Evolutionary conservation across 2,888 invertebrate genomes (phyloP).

Genomic region (Spodoptera littoralis): DNA sequence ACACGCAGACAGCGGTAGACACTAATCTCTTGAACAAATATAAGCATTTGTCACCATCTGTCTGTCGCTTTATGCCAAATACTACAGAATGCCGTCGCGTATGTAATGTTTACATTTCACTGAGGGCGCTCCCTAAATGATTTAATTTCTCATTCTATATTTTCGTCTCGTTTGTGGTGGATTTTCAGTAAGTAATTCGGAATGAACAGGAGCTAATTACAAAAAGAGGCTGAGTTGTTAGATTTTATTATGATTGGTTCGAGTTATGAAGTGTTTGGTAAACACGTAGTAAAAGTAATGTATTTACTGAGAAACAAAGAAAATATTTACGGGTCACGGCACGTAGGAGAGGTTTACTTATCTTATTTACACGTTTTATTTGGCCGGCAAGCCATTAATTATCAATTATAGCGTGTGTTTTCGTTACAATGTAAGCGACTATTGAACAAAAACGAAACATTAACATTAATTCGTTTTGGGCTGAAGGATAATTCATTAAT

Average conservation of each 20-base stretch:
- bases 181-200: constrained; percentile 4
- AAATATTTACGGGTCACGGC: constrained; percentile 6
- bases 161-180: constrained; percentile 23
- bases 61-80: constrained; percentile 47
- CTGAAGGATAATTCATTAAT: constrained; percentile 9
- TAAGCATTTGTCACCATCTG: constrained; percentile 71
- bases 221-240: background rate
- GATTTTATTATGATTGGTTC: constrained; percentile 18
- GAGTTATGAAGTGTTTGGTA: background rate
- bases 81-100: constrained; percentile 24
- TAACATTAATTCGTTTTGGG: constrained; percentile 17
- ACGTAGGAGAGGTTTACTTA: background rate
- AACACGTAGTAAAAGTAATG: constrained; percentile 1
- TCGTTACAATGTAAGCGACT: no score
- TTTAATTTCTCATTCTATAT: constrained; percentile 59
- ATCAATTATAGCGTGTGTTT: no score
- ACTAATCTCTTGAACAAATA: constrained; percentile 79
- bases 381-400: no score
- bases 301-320: constrained; percentile 22
- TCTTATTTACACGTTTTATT: background rate
- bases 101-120: constrained; percentile 56
- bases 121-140: constrained; percentile 64
- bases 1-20: constrained; percentile 67
- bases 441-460: constrained; percentile 2
- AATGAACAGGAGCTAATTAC: constrained; percentile 10